These are phyloP conservation scores for Rhamphomyia laevipes DNA, from an alignment of 2,888 invertebrate species.

Conservation along the genomic window DNA sequence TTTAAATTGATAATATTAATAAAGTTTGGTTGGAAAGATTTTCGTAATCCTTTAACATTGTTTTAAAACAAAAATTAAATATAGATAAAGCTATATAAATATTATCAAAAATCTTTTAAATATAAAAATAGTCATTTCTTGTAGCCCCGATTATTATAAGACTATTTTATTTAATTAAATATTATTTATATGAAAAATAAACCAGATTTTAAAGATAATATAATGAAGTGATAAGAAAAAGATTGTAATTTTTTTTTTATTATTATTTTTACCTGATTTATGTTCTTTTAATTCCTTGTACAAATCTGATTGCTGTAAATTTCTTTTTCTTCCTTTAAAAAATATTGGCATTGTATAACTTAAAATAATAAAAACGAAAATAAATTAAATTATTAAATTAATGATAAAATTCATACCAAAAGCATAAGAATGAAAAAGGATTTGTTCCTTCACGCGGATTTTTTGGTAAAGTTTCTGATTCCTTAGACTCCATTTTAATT, in stretches of 20 bases:
- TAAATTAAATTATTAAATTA: neutral
- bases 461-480: constrained; percentile 35
- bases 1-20: no score
- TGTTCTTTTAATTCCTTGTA: constrained; percentile 57
- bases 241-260: no score
- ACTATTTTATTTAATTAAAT: no score
- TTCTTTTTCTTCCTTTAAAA: constrained; percentile 58
- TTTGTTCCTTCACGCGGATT: constrained; percentile 49
- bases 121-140: no score
- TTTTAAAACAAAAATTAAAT: no score
- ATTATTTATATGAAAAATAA: no score
- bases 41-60: no score
- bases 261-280: constrained; percentile 44
- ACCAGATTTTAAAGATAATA: no score
- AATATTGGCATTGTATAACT: constrained; percentile 72
- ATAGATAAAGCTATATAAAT: no score
- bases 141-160: no score
- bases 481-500: constrained; percentile 31
- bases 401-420: constrained; percentile 37
- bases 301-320: constrained; percentile 61
- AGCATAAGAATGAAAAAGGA: constrained; percentile 48
- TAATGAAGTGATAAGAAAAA: neutral
- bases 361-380: constrained; percentile 20
- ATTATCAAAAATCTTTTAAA: no score
- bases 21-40: no score